Base-by-base conservation (phyloP, 1,140 invertebrate species). In the Heliconius melpomene region DNA sequence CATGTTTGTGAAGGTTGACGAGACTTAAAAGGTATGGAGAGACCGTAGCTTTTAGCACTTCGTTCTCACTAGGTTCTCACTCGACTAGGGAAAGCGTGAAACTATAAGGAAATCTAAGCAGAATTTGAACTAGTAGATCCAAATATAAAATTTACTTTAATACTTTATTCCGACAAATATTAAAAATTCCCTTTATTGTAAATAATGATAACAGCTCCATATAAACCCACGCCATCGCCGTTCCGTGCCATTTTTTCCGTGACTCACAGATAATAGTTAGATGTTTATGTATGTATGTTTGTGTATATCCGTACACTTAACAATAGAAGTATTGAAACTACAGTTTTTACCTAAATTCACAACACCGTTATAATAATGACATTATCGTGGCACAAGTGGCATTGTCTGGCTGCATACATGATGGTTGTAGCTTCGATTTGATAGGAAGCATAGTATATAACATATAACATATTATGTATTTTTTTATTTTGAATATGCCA, bases 211-310 rank as follows among this genome's bases (percentile, higher is more conserved):
- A 50, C 76, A 71, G n/a, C 79, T n/a, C 29, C 79, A 86, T 87
- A 72, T 81, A 82, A 85, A 26, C 86, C 76, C n/a, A 40, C 70
- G 76, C 23, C 70, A 52, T 76, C 40, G 71, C 36, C 40, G 46
- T 82, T 76, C 57, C 76, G 46, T 81, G 77, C 60, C 54, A 82
- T 83, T 87, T 87, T 85, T 86, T 80, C 77, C 82, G 79, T 87
- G 86, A 87, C 79, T 87, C 85, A 87, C 71, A 84, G 79, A 81
- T 85, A 82, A 82, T 82, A 75, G 75, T 74, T 74, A 70, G 70
- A 73, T 78, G 18, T 79, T 57, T 60, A 71, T 83, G 74, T 80
- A 78, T 80, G 76, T 73, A 50, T 79, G 78, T 82, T 71, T 74
- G 46, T 76, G 60, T 74, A 18, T n/a, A 80, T 74, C 8, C n/a